phyloP scores from a whole-genome alignment of 1,140 invertebrate genomes.

The Antheraea pernyi region DNA sequence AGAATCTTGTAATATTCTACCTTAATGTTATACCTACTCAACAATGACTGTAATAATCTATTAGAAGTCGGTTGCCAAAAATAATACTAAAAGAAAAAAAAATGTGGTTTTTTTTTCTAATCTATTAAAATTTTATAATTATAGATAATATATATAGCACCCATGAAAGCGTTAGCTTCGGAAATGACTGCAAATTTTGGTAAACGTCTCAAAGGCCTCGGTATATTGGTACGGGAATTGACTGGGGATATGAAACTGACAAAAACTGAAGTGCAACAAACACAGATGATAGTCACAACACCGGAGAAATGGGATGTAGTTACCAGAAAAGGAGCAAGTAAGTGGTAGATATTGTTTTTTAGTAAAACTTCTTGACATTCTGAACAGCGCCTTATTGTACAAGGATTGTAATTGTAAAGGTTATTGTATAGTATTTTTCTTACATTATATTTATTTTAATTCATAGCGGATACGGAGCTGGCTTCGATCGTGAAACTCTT shows the following conservation, averaged over 20 bases:
- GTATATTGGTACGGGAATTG: slow-evolving; percentile 93
- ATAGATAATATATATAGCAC: slow-evolving; percentile 98
- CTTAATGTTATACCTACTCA: too few relatives aligned
- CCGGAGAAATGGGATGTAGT: slow-evolving; percentile 99
- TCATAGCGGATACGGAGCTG: slow-evolving; percentile 91
- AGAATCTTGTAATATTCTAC: too few relatives aligned
- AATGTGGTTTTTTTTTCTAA: too few relatives aligned
- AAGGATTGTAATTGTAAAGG: slow-evolving; percentile 24
- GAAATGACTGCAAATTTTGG: slow-evolving; percentile 99
- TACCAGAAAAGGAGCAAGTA: slow-evolving; percentile 91
- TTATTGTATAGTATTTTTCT: neutral
- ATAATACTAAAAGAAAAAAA: too few relatives aligned
- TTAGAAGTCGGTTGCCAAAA: too few relatives aligned
- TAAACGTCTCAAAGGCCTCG: slow-evolving; percentile 86
- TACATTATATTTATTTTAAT: neutral
- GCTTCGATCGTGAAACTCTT: slow-evolving; percentile 95
- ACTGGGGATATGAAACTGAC: slow-evolving; percentile 99
- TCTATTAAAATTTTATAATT: neutral
- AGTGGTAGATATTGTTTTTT: too few relatives aligned
- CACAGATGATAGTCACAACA: slow-evolving; percentile 99
- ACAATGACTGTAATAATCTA: too few relatives aligned
- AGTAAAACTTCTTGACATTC: too few relatives aligned
- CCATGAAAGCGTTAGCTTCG: slow-evolving; percentile 99
- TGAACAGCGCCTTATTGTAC: too few relatives aligned
- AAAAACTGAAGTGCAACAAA: slow-evolving; percentile 95